A percentile compares a stretch with the other conserved stretches of the same genome.
These are phyloP conservation scores for Geophilus truncorum DNA, from an alignment of 2,888 invertebrate genomes.

Conservation along the genomic window DNA sequence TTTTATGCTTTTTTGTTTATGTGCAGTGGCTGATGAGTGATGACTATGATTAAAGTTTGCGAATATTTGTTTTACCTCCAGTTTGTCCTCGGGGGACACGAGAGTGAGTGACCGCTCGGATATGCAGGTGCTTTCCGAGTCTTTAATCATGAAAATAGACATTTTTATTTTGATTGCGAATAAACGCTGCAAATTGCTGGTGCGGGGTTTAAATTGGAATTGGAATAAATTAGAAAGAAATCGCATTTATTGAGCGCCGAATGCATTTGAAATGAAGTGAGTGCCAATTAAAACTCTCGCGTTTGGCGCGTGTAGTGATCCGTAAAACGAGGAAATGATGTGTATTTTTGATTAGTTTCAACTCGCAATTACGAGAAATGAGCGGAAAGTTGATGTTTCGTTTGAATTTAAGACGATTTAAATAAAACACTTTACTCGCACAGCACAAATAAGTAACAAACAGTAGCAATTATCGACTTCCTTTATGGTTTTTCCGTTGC, in stretches of 20 bases:
- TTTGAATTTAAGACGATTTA: too few relatives aligned
- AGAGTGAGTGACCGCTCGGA: slow-evolving; percentile 24
- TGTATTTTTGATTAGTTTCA: background rate
- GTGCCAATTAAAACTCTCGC: background rate
- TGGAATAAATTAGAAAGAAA: background rate
- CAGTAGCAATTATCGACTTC: background rate
- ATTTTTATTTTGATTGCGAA: background rate
- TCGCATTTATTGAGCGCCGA: slow-evolving; percentile 7
- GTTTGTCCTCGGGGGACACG: background rate
- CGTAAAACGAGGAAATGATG: slow-evolving; percentile 18
- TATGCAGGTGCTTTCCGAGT: background rate
- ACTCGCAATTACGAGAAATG: too few relatives aligned
- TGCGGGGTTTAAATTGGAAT: background rate
- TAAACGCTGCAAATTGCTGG: background rate
- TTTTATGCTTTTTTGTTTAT: slow-evolving; percentile 14
- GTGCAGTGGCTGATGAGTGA: background rate
- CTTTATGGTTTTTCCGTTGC: background rate
- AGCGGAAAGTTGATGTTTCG: too few relatives aligned
- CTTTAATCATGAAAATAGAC: background rate
- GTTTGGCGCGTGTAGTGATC: background rate
- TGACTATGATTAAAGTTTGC: slow-evolving; percentile 13
- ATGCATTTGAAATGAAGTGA: slow-evolving; percentile 5
- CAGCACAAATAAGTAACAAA: too few relatives aligned
- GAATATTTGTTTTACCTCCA: slow-evolving; percentile 17
- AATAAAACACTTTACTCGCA: too few relatives aligned